phyloP scores from a whole-genome alignment of 92 coral and sea anemone genomes.

The Heteractis magnifica region DNA sequence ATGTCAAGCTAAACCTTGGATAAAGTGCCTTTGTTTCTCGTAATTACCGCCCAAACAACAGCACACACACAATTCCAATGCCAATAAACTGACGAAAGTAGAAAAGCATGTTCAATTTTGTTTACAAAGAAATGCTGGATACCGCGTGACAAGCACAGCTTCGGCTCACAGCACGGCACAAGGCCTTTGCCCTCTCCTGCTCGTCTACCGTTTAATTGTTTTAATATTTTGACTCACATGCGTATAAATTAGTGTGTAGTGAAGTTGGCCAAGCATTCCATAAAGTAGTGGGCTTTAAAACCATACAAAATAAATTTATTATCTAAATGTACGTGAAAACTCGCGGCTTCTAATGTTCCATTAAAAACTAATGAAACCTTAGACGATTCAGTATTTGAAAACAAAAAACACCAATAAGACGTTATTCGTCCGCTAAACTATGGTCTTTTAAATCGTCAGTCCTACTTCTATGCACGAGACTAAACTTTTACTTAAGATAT shows the following conservation, averaged over 20 bases:
- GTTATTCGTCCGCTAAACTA: not conserved
- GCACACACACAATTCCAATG: conserved; percentile 24
- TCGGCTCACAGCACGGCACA: conserved; percentile 6
- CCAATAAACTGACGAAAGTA: conserved; percentile 13
- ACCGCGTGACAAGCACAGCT: conserved; percentile 12
- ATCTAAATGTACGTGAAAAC: not conserved
- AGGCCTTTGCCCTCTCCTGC: conserved; percentile 27
- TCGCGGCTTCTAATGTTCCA: not conserved
- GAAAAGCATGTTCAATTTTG: conserved; percentile 5
- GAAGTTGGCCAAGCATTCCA: not conserved
- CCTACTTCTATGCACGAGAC: not conserved
- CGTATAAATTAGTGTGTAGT: not conserved
- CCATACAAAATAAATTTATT: not conserved
- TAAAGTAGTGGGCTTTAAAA: no score
- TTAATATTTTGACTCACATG: not conserved
- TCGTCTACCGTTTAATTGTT: conserved; percentile 6
- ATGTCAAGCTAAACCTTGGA: not conserved
- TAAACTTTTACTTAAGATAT: not conserved
- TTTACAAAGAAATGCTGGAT: conserved; percentile 2
- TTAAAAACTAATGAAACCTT: not conserved
- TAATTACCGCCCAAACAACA: conserved; percentile 20
- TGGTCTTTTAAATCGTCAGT: not conserved
- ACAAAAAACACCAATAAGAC: not conserved
- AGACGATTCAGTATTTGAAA: not conserved
- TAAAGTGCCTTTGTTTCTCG: conserved; percentile 7